Evolutionary conservation across 2,888 invertebrate genomes (phyloP), one percentile per base, ranked within the genome.

Genomic region (Pandemis heparana): DNA sequence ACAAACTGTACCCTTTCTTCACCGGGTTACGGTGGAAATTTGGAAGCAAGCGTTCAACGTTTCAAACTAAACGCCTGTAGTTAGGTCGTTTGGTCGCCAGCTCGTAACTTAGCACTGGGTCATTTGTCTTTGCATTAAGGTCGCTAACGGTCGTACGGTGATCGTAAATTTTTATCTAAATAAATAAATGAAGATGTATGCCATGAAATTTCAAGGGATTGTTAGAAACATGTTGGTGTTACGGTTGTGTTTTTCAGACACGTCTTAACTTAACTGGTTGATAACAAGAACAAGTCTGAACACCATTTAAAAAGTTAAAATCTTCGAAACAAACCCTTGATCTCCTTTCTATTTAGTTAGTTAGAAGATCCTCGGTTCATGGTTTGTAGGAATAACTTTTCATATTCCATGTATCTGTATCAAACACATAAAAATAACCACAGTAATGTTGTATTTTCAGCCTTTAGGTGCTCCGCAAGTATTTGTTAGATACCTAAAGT

Each of bases 51-150:
- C 5, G 32, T 48, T 71, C 14, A 18, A 9, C 12, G 59, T 38
- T 23, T 68, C 51, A 41, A 18, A 12, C 60, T 61, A 46, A 63
- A 56, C 46, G 72, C 59, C 12, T 23, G 56, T 9, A 64, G 81
- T 82, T 81, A 80, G 79, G 78, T 79, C 76, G 77, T 77, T 80
- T 76, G 81, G 82, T 77, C 81, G 39, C 60, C 53, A 18, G 12
- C 38, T 23, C 18, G 68, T 53, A 71, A 72, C 61, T 82, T 79
- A 79, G 80, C 79, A 79, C 76, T 75, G 77, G 78, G 78, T 80
- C 82, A 78, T 82, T 84, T 81, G 79, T 84, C 84, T 82, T 82
- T 80, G 76, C 77, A 78, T 81, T 74, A 77, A 71, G 75, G 70
- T 67, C 76, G 73, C 63, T 65, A 75, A 74, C 66, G 66, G 71